These are phyloP conservation scores for Hypotaenidia philippensis DNA, from an alignment of 2,797 vertebrate genomes.

Conservation along the genomic window DNA sequence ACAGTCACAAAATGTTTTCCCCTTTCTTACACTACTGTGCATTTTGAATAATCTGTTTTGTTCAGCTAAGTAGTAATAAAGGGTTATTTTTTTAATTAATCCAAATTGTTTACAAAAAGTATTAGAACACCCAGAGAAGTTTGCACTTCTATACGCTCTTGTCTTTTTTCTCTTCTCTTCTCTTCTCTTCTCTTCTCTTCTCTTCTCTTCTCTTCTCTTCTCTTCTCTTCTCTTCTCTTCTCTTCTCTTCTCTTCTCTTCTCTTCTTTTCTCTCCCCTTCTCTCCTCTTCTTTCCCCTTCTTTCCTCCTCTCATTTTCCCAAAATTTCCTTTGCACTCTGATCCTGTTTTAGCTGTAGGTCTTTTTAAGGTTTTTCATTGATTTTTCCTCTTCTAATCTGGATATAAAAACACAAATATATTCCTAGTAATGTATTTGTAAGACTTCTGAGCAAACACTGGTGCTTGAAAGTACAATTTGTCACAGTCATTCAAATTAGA, in stretches of 20 bases:
- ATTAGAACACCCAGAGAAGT: not conserved
- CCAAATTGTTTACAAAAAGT: not conserved
- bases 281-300: too few species aligned
- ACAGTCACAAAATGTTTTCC: not conserved
- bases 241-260: too few species aligned
- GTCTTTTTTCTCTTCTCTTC: not conserved
- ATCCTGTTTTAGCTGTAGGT: not conserved
- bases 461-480: not conserved
- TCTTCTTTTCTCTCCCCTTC: too few species aligned
- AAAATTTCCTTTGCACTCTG: not conserved
- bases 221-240: too few species aligned
- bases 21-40: not conserved
- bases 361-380: not conserved
- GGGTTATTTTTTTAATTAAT: not conserved
- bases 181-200: too few species aligned
- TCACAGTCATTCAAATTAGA: not conserved
- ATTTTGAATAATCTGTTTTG: not conserved
- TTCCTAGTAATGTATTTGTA: not conserved
- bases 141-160: not conserved
- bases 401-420: not conserved
- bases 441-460: not conserved
- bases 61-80: not conserved
- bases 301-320: not conserved
- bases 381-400: not conserved
- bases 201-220: too few species aligned